Evolutionary conservation across 2,888 invertebrate species (phyloP), one percentile per base, ranked within the genome.

Genomic region (Nemapogon koenigi): DNA sequence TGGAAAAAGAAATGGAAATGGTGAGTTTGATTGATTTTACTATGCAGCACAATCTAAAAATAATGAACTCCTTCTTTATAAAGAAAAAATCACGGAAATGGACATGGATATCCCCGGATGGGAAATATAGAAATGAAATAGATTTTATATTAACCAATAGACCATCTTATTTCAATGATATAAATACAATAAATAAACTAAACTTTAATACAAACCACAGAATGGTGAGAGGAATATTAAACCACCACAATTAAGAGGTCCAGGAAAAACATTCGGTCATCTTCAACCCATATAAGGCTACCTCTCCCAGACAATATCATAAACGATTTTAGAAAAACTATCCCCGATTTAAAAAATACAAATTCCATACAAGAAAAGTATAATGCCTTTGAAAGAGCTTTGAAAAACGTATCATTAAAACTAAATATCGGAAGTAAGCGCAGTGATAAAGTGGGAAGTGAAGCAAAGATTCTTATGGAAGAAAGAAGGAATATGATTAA

Each of bases 161-260:
- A 16, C 26, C 17, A 18, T 26, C 36, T 25, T 2, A 13, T 1
- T 41, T 41, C 15, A 3, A 1, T 15, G 33, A 42, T 27, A 15
- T 35, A 26, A 26, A 36, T 10, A 18, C 30, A 22, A 17, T 30
- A 7, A 22, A 30, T 13, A 16, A 22, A n/a, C 14, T 38, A 11
- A 38, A 38, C 31, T 38, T 29, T 25, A 38, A 38, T n/a, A 38
- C 38, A n/a, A 22, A 16, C 16, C 38, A 30, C 16, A 25, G 29
- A 4, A 26, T 29, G 19, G 27, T 29, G 10, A 4, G 28, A n/a
- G 28, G 28, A 6, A n/a, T 11, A 27, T 4, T 27, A 27, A n/a
- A 27, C n/a, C n/a, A n/a, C 15, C 13, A 4, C 13, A 30, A 4
- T 15, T 3, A 30, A 30, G 14, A 6, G 8, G 16, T 30, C 31